A percentile compares a stretch with the other conserved stretches of the same genome.
These are phyloP conservation scores for Monochamus alternatus DNA, from an alignment of 2,888 invertebrate species.

Conservation along the genomic window DNA sequence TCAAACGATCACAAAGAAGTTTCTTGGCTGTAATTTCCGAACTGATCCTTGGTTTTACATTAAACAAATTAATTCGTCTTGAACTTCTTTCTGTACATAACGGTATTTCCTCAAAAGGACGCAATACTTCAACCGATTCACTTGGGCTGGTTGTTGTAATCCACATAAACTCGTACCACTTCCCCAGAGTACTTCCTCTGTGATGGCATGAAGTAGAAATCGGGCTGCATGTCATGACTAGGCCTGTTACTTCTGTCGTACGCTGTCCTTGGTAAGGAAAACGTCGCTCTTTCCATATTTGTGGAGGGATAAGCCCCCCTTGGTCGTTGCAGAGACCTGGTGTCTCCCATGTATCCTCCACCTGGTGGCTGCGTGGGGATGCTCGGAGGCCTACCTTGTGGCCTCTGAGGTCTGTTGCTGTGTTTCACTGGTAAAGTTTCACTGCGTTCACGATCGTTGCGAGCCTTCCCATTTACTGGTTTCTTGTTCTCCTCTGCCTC, in stretches of 20 bases:
- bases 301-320: constrained; percentile 60
- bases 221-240: constrained; percentile 77
- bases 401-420: constrained; percentile 51
- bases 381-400: constrained; percentile 65
- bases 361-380: constrained; percentile 57
- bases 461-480: constrained; percentile 57
- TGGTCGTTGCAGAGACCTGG: constrained; percentile 77
- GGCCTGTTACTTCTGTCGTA: constrained; percentile 68
- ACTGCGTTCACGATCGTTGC: constrained; percentile 56
- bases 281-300: constrained; percentile 77
- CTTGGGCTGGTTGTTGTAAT: constrained; percentile 83
- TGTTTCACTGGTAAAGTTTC: constrained; percentile 61
- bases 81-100: constrained; percentile 10
- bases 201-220: constrained; percentile 97
- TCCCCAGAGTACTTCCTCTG: constrained; percentile 95
- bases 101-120: constrained; percentile 7
- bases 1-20: background rate
- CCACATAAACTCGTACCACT: constrained; percentile 88
- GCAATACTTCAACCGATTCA: constrained; percentile 58
- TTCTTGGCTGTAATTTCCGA: background rate
- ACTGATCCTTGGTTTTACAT: background rate
- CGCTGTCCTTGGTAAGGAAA: constrained; percentile 83
- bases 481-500: constrained; percentile 83
- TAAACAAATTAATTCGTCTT: background rate
- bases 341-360: constrained; percentile 73